phyloP scores from a whole-genome alignment of 1,140 invertebrate genomes.

The Venturia canescens region DNA sequence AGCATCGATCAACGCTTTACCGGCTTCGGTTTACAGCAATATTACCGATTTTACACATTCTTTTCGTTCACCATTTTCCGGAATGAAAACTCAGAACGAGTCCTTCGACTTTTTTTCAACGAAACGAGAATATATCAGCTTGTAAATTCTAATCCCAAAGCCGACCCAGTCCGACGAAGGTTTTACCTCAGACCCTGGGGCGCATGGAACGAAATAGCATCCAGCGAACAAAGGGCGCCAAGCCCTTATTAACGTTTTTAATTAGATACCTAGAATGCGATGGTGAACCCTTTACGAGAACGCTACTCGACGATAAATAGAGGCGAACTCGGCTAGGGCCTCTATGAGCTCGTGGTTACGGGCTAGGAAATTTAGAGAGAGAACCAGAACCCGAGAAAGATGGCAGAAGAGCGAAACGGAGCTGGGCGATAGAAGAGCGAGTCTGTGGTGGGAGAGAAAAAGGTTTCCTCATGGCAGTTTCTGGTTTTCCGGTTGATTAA shows the following conservation, averaged over 20 bases:
- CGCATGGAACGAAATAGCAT: not conserved
- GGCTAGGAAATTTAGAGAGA: not conserved
- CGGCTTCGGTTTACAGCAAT: not conserved
- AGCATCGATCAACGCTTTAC: not conserved
- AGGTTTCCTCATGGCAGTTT: not conserved
- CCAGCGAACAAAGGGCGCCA: slow-evolving; percentile 13
- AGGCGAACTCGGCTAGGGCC: slow-evolving; percentile 13
- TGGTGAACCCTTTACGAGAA: not conserved
- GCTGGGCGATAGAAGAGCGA: not conserved
- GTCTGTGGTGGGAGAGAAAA: not conserved
- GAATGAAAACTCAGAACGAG: not conserved
- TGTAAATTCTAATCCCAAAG: slow-evolving; percentile 30
- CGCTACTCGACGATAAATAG: slow-evolving; percentile 20
- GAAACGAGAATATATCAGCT: not conserved
- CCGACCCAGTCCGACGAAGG: not conserved
- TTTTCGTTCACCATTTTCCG: not conserved
- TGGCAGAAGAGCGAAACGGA: not conserved
- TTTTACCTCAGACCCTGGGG: not conserved
- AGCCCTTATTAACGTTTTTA: slow-evolving; percentile 44
- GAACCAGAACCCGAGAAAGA: not conserved
- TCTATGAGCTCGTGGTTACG: not conserved
- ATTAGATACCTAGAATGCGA: slow-evolving; percentile 30
- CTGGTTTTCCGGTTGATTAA: slow-evolving; percentile 21
- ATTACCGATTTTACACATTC: not conserved
- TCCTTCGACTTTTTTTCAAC: not conserved